Base-by-base conservation (phyloP, 1,140 invertebrate genomes). In the Euborellia annulipes region DNA sequence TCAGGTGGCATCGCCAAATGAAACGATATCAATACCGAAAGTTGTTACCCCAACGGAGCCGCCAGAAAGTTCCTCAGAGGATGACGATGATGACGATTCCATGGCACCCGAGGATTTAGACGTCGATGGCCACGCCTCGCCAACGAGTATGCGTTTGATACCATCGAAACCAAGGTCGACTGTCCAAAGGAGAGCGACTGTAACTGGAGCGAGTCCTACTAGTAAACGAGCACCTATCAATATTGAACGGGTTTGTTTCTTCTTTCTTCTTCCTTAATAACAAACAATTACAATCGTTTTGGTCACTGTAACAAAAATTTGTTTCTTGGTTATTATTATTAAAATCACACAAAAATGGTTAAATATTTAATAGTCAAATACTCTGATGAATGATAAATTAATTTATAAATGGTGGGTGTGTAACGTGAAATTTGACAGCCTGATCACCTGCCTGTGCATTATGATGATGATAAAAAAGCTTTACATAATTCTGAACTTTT, bases 171-270 rank as follows among this genome's bases (percentile, higher is more conserved):
- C 82, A 18, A 69, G 79, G 30, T 66, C 72, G 45, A 62, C 73
- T 41, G 75, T 86, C 16, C 84, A 85, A 61, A 70, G 89, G 9
- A 65, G 89, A 19, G 85, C 89, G 41, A 90, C 87, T 3, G 87
- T 92, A 52, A 86, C 85, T 52, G 86, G 88, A 6, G 82, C 79
- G 38, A 84, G 77, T 49, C 80, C 84, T 13, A 77, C 74, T 3
- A 66, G 72, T 36, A 76, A 75, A 47, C 62, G 72, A 43, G 71
- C 80, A 39, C 70, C 71, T 48, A 64, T 77, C 46, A 71, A 72
- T 55, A 69, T 82, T 41, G 76, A 82, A 53, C 72, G 78, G 66
- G 73, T 76, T n/a, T n/a, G n/a, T n/a, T 58, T 43, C 36, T 36
- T 2, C 34, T 36, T 16, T 30, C 9, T 40, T 48, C 38, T 46